Evolutionary conservation across 2,888 invertebrate species (phyloP).

Genomic region (Alloscopus bannaensis): DNA sequence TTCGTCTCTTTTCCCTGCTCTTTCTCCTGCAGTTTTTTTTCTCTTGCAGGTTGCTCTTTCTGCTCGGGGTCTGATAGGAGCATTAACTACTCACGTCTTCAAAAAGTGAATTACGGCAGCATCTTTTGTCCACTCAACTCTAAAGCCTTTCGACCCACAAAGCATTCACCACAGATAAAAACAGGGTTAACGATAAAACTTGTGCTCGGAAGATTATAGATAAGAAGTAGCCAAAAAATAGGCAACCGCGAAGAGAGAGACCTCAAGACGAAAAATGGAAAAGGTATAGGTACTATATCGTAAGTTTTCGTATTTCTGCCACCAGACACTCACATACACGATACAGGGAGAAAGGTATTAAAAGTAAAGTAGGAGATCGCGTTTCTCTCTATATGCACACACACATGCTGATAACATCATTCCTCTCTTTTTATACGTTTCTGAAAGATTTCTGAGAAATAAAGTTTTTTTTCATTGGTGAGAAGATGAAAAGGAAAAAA

Average conservation of each 20-base stretch:
- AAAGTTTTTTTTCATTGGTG: conserved; percentile 1
- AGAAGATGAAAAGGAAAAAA: conserved; percentile 9
- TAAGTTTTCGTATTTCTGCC: too few relatives aligned
- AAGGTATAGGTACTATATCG: background rate
- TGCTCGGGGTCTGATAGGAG: conserved; percentile 57
- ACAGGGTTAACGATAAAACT: conserved; percentile 55
- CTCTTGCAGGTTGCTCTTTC: conserved; percentile 25
- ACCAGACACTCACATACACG: too few relatives aligned
- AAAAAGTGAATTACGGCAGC: conserved; percentile 64
- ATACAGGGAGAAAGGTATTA: conserved; percentile 6
- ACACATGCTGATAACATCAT: conserved; percentile 1
- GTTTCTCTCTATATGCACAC: conserved; percentile 1
- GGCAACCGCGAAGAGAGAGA: conserved; percentile 23
- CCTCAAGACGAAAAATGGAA: background rate
- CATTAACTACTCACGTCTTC: conserved; percentile 63
- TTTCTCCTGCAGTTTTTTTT: too few relatives aligned
- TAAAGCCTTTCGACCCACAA: conserved; percentile 56
- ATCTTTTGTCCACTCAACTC: conserved; percentile 62
- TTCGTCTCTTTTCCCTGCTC: too few relatives aligned
- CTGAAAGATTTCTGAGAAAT: background rate
- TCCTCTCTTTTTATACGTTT: background rate
- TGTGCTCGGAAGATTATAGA: conserved; percentile 55
- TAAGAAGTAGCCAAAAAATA: conserved; percentile 62
- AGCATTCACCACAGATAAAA: conserved; percentile 46
- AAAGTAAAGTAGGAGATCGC: background rate